Evolutionary conservation across 2,797 vertebrate species (phyloP).

Genomic region (Microtus californicus): DNA sequence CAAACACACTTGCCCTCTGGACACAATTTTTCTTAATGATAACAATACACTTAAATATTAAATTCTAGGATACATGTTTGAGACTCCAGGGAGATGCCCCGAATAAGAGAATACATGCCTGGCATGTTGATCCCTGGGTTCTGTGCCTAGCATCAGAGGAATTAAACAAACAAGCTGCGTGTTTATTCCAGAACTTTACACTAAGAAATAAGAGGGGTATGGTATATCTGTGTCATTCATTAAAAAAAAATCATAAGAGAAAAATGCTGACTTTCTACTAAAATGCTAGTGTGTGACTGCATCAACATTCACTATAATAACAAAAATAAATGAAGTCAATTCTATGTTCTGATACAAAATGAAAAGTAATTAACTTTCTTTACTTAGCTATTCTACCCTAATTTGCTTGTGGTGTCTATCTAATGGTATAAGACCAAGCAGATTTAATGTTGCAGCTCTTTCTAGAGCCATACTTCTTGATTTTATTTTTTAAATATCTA

Average conservation of each 20-base stretch:
- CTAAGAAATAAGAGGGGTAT: neutral
- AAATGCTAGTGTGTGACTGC: neutral
- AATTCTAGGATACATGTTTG: neutral
- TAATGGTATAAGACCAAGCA: slow-evolving; percentile 8
- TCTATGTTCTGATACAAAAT: neutral
- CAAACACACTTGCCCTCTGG: neutral
- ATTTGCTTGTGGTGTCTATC: neutral
- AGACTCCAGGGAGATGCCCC: neutral
- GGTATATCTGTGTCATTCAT: neutral
- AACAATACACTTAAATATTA: slow-evolving; percentile 1
- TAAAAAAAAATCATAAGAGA: slow-evolving; percentile 54
- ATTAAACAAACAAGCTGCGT: neutral
- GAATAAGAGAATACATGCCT: neutral
- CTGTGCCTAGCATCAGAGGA: neutral
- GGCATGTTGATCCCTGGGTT: neutral
- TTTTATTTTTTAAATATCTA: slow-evolving; percentile 24
- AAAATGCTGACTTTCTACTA: slow-evolving; percentile 26
- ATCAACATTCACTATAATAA: neutral
- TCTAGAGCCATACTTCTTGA: slow-evolving; percentile 8
- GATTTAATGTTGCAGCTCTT: slow-evolving; percentile 4
- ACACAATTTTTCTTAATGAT: slow-evolving; percentile 48
- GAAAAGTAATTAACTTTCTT: slow-evolving; percentile 39
- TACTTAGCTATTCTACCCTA: slow-evolving; percentile 25
- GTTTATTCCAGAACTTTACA: neutral
- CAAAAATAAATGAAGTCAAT: neutral